Evolutionary conservation across 2,888 invertebrate species (phyloP).

Genomic region (Oxytorus armatus): DNA sequence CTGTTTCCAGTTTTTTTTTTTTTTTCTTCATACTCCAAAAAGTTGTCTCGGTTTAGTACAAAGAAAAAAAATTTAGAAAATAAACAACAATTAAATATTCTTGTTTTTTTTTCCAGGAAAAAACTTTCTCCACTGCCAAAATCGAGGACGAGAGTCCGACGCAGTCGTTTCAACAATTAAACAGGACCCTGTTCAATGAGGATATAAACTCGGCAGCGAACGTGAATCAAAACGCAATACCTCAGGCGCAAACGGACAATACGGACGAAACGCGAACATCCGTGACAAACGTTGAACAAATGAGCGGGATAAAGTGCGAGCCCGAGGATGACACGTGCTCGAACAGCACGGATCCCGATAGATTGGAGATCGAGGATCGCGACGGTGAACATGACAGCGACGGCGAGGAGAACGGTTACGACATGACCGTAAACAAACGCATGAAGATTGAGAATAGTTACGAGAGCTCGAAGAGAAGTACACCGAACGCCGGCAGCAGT

Average conservation of each 20-base stretch:
- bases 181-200: constrained; percentile 81
- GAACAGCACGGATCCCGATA: constrained; percentile 90
- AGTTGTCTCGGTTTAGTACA: no score
- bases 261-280: constrained; percentile 72
- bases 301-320: constrained; percentile 82
- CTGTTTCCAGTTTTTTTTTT: no score
- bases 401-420: constrained; percentile 80
- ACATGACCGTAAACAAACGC: constrained; percentile 80
- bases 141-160: constrained; percentile 79
- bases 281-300: constrained; percentile 21
- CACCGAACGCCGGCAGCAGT: constrained; percentile 75
- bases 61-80: no score
- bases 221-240: constrained; percentile 82
- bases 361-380: constrained; percentile 89
- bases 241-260: constrained; percentile 80
- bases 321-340: constrained; percentile 89
- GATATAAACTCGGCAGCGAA: constrained; percentile 81
- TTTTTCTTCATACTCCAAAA: not conserved
- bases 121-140: constrained; percentile 84
- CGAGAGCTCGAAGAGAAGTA: constrained; percentile 76
- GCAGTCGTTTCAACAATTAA: constrained; percentile 82
- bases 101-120: constrained; percentile 77
- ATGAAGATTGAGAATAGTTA: constrained; percentile 76
- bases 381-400: constrained; percentile 79
- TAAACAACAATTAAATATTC: no score